phyloP scores from a whole-genome alignment of 35 echinoderm and acorn worm species.

The Lytechinus pictus region DNA sequence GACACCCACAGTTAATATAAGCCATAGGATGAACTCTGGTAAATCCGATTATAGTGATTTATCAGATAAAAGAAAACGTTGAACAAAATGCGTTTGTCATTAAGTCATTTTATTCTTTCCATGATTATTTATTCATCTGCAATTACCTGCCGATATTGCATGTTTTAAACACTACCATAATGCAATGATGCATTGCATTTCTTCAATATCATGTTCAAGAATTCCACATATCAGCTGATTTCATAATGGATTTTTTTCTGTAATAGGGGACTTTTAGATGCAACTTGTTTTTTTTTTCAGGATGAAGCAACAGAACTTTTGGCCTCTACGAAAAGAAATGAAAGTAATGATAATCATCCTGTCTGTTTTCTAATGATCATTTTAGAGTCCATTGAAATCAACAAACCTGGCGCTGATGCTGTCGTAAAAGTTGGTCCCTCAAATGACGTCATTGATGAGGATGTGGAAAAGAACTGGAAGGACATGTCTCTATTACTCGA shows the following conservation, averaged over 20 bases:
- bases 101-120: neutral
- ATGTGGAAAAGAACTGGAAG: slow-evolving; percentile 26
- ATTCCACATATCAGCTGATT: no score
- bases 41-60: no score
- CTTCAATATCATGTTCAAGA: no score
- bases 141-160: neutral
- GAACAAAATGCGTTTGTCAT: neutral
- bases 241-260: no score
- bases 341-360: neutral
- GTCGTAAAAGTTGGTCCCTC: slow-evolving; percentile 30
- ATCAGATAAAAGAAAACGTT: neutral
- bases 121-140: neutral
- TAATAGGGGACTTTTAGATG: no score
- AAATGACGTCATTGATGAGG: slow-evolving; percentile 51
- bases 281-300: neutral
- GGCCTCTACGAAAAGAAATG: neutral
- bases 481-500: slow-evolving; percentile 43
- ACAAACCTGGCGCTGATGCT: neutral
- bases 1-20: neutral
- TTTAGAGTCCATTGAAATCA: slow-evolving; percentile 21
- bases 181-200: no score
- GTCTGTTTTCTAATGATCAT: neutral
- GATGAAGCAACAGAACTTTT: neutral
- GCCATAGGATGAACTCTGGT: no score
- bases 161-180: neutral